These are phyloP conservation scores for Drosophila mauritiana DNA, from an alignment of 1,140 invertebrate species.

Conservation along the genomic window DNA sequence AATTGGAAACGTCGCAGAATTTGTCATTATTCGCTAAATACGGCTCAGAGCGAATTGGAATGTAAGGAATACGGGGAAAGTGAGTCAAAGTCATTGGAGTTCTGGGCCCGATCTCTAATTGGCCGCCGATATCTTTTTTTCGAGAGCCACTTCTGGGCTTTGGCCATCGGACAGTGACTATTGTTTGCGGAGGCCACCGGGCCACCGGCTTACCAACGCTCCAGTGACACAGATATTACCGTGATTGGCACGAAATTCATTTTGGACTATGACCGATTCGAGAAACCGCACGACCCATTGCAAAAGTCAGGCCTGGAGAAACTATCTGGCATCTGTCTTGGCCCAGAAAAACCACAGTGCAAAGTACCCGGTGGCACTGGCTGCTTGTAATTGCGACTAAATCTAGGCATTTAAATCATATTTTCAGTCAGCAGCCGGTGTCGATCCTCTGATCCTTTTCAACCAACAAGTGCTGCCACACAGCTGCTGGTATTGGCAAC, in stretches of 20 bases:
- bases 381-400: slow-evolving; percentile 55
- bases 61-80: slow-evolving; percentile 52
- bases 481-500: slow-evolving; percentile 41
- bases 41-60: neutral
- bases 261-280: slow-evolving; percentile 32
- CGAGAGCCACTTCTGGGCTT: slow-evolving; percentile 59
- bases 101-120: slow-evolving; percentile 66
- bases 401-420: slow-evolving; percentile 68
- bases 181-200: slow-evolving; percentile 54
- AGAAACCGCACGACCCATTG: slow-evolving; percentile 27
- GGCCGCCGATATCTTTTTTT: slow-evolving; percentile 70
- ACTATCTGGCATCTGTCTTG: slow-evolving; percentile 37
- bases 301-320: slow-evolving; percentile 25
- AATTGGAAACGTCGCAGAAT: slow-evolving; percentile 48
- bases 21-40: slow-evolving; percentile 58
- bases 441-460: slow-evolving; percentile 62
- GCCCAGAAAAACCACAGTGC: slow-evolving; percentile 56
- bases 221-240: slow-evolving; percentile 78
- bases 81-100: slow-evolving; percentile 60
- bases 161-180: slow-evolving; percentile 24
- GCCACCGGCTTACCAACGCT: slow-evolving; percentile 66
- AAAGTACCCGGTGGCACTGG: slow-evolving; percentile 59
- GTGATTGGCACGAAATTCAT: slow-evolving; percentile 73
- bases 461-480: slow-evolving; percentile 56
- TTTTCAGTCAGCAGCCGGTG: slow-evolving; percentile 27